phyloP scores from a whole-genome alignment of 2,113 vertebrate species.

The Myocastor coypus region DNA sequence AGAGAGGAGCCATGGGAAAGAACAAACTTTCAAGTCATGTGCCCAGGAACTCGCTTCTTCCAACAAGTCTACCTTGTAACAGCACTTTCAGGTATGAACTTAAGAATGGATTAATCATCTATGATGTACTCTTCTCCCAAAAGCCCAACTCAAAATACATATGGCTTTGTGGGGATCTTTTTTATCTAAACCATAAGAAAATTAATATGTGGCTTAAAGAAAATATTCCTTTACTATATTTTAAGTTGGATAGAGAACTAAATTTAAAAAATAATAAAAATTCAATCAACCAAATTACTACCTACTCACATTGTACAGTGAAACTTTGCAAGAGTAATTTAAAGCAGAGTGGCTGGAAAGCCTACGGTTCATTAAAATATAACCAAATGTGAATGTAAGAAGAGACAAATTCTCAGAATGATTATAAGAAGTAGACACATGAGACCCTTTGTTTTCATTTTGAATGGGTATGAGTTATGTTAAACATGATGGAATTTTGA shows the following conservation, averaged over 20 bases:
- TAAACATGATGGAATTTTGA: not conserved
- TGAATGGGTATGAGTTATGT: not conserved
- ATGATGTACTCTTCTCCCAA: not conserved
- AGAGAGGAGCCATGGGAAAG: not conserved
- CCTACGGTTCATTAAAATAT: not conserved
- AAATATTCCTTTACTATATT: rapidly evolving
- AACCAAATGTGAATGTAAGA: not conserved
- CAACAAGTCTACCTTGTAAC: not conserved
- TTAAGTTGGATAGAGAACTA: not conserved
- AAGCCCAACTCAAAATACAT: not conserved
- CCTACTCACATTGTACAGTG: not conserved
- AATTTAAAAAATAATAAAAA: not conserved
- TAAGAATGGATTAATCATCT: not conserved
- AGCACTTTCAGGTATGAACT: not conserved
- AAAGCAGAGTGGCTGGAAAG: not conserved
- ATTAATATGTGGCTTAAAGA: not conserved
- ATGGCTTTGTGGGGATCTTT: not conserved
- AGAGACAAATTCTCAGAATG: not conserved
- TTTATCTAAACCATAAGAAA: not conserved
- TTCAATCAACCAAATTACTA: not conserved
- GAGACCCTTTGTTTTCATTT: not conserved
- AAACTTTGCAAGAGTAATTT: not conserved
- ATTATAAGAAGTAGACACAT: not conserved
- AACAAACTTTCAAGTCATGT: not conserved
- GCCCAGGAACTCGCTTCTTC: not conserved